Conservation (phyloP, 2,113 vertebrate genomes). For the Gasterosteus aculeatus region DNA sequence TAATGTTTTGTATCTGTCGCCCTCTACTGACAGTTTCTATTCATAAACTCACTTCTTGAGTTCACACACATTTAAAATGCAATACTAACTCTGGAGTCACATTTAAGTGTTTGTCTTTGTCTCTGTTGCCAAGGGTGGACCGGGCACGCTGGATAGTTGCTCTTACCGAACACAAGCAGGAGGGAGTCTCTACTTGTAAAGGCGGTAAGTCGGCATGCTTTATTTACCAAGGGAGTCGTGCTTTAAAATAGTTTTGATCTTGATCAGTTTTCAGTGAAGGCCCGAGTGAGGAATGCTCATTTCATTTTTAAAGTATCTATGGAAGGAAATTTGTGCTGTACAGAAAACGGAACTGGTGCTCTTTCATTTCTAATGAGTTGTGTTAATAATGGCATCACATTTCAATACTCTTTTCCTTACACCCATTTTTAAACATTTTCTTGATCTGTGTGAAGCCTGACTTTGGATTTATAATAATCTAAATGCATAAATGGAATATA, state of each 20-base stretch:
- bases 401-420: not conserved
- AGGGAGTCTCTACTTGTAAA: slow-evolving; percentile 66
- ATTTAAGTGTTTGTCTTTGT: not conserved
- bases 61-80: not conserved
- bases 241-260: not conserved
- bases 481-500: not conserved
- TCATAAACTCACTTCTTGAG: not conserved
- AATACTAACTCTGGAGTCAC: not conserved
- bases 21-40: slow-evolving; percentile 61
- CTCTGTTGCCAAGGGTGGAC: slow-evolving; percentile 83
- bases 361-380: slow-evolving; percentile 6
- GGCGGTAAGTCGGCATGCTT: slow-evolving; percentile 78
- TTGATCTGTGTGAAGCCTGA: not conserved
- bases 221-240: slow-evolving; percentile 1
- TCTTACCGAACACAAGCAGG: slow-evolving; percentile 78
- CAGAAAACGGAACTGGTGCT: not conserved
- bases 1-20: slow-evolving; percentile 46
- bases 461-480: not conserved
- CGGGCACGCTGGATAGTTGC: slow-evolving; percentile 90
- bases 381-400: slow-evolving; percentile 5
- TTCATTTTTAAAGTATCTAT: not conserved
- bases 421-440: not conserved
- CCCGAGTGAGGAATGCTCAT: not conserved
- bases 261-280: not conserved
- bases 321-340: not conserved